Conservation (phyloP, 1,140 invertebrate species). For the Saccostrea glomerata region DNA sequence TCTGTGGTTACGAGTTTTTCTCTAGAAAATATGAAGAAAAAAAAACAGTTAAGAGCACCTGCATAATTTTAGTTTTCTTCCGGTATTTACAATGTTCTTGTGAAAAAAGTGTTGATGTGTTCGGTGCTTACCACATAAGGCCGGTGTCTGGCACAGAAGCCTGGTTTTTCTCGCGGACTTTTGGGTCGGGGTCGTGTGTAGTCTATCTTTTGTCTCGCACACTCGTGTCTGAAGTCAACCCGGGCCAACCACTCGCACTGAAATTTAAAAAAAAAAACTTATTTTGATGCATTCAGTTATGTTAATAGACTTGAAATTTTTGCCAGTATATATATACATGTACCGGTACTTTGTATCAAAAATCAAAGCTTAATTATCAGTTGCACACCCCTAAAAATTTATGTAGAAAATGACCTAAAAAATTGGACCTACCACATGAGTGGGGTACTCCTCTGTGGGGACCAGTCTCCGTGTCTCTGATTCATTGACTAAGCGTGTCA, state of each 20-base stretch:
- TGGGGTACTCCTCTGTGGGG: not conserved
- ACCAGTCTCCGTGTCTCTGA: not conserved
- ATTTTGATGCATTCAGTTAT: no score
- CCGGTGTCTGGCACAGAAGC: constrained; percentile 1
- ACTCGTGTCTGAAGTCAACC: not conserved
- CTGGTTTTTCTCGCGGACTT: not conserved
- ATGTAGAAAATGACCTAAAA: no score
- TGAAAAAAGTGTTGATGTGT: no score
- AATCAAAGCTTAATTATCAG: no score
- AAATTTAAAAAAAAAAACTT: not conserved
- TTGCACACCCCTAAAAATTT: no score
- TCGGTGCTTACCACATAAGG: not conserved
- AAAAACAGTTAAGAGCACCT: no score
- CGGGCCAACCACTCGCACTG: not conserved
- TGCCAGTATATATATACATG: no score
- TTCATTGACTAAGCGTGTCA: not conserved
- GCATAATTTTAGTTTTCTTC: no score
- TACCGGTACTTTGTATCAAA: no score
- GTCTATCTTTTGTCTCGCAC: not conserved
- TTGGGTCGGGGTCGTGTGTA: not conserved
- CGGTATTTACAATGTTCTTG: no score
- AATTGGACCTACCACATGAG: not conserved
- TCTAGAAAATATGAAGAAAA: not conserved
- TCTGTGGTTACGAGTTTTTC: constrained; percentile 5
- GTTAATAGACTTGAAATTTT: no score